phyloP scores from a whole-genome alignment of 2,113 vertebrate species.

The Eolophus roseicapilla region DNA sequence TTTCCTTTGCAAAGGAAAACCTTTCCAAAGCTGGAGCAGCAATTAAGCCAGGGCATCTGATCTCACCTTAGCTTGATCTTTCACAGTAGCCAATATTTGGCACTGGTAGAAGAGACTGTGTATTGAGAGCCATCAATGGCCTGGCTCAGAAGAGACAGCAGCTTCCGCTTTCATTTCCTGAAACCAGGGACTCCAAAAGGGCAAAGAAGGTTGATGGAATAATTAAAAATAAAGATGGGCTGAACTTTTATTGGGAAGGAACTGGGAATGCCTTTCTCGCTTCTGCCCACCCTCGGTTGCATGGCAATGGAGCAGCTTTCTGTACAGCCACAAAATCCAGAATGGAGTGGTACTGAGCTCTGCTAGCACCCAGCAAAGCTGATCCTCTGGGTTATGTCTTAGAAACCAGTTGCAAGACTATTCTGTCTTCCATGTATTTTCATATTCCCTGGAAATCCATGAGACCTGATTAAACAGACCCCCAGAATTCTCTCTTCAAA shows the following conservation, averaged over 20 bases:
- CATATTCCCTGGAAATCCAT: background rate
- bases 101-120: background rate
- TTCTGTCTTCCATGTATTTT: background rate
- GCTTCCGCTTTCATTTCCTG: background rate
- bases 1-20: background rate
- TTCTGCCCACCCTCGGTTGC: background rate
- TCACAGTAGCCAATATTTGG: background rate
- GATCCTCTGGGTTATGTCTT: background rate
- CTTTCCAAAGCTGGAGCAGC: background rate
- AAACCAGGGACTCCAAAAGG: background rate
- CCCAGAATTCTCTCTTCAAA: background rate
- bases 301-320: background rate
- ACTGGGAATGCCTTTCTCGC: background rate
- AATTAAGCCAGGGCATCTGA: background rate
- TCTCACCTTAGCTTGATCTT: slow-evolving; percentile 29
- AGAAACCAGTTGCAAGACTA: background rate
- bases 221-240: background rate
- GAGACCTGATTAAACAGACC: background rate
- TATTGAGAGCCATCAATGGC: background rate
- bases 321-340: background rate
- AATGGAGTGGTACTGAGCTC: background rate
- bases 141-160: background rate
- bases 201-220: background rate
- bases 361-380: background rate
- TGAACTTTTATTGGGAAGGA: background rate